A percentile compares a stretch with the other conserved stretches of the same genome.
Conservation (phyloP, 1,140 invertebrate species). For the Drosophila biarmipes region DNA sequence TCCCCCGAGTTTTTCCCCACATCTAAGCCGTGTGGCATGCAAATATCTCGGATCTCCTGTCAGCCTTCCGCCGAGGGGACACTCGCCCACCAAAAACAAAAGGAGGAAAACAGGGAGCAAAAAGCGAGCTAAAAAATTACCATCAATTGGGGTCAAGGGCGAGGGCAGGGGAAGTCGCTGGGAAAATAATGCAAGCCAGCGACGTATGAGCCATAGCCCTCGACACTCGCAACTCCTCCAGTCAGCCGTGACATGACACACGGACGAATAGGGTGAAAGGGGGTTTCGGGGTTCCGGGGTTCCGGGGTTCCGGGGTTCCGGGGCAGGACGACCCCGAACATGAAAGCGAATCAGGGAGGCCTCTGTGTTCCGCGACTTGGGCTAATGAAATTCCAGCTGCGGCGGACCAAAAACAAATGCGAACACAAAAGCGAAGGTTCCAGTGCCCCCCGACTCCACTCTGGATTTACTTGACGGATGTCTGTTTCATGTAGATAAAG, state of each 20-base stretch:
- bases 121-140: slow-evolving; percentile 44
- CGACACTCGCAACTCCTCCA: slow-evolving; percentile 27
- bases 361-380: slow-evolving; percentile 13
- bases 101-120: not conserved
- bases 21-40: slow-evolving; percentile 23
- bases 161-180: slow-evolving; percentile 15
- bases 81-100: slow-evolving; percentile 14
- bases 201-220: slow-evolving; percentile 33
- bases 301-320: not conserved
- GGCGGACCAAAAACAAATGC: slow-evolving; percentile 9
- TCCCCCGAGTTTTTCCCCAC: not conserved
- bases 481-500: not conserved
- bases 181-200: slow-evolving; percentile 31
- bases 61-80: slow-evolving; percentile 7
- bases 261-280: not conserved
- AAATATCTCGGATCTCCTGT: slow-evolving; percentile 36
- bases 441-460: not conserved
- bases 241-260: slow-evolving; percentile 59
- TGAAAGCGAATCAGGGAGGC: slow-evolving; percentile 43
- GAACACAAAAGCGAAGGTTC: no score
- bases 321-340: slow-evolving; percentile 11
- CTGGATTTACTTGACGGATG: no score
- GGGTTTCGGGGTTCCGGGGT: no score
- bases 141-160: slow-evolving; percentile 67
- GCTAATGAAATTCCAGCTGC: slow-evolving; percentile 57